Percentiles rank a stretch among this genome's conserved stretches.
These are phyloP conservation scores for Pipistrellus kuhlii DNA, from an alignment of 2,797 vertebrate genomes.

Conservation along the genomic window DNA sequence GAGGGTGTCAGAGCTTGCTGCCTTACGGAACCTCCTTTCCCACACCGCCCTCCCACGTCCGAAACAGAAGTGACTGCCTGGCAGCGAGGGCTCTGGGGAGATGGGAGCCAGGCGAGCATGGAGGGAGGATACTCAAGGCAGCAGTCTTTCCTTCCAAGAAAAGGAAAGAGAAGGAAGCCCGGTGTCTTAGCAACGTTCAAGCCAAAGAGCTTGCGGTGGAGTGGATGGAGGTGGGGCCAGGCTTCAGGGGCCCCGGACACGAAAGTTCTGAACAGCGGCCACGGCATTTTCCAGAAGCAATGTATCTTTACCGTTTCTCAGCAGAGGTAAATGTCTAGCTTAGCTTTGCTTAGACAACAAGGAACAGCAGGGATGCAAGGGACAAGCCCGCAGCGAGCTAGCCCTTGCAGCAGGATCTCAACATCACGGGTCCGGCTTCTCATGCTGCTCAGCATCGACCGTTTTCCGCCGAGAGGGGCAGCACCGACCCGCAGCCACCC, in stretches of 20 bases:
- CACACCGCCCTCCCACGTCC: background rate
- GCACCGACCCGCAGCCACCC: background rate
- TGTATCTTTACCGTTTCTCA: slow-evolving; percentile 1
- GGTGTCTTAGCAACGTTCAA: background rate
- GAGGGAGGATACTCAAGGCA: background rate
- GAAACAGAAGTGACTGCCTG: background rate
- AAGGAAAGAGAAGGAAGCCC: background rate
- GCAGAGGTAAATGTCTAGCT: background rate
- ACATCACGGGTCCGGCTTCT: background rate
- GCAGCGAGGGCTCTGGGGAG: background rate
- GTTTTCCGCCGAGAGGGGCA: background rate
- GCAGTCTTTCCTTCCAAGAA: background rate
- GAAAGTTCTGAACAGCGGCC: background rate
- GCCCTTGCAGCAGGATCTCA: background rate
- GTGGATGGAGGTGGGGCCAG: background rate
- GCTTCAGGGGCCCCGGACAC: background rate
- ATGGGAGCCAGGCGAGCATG: background rate
- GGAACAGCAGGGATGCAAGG: background rate
- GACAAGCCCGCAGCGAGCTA: background rate
- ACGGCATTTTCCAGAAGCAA: slow-evolving; percentile 27
- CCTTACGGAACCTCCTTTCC: background rate
- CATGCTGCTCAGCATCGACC: background rate
- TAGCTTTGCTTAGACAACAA: slow-evolving; percentile 12
- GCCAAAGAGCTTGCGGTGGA: background rate
- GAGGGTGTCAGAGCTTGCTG: background rate